Conservation (phyloP, 2,113 vertebrate genomes). For the Symphodus melops region DNA sequence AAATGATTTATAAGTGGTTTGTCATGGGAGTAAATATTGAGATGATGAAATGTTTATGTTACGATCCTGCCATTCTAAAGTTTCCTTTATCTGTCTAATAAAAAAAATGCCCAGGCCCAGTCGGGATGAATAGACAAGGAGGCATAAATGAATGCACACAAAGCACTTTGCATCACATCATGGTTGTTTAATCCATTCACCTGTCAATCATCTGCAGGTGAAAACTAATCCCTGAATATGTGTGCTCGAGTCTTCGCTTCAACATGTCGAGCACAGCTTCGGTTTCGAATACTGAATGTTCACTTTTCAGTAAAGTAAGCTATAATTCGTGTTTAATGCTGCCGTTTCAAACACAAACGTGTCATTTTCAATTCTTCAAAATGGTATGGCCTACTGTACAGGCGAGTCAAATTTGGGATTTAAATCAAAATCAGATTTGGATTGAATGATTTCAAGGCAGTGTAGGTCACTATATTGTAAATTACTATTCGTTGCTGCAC, state of each 20-base stretch:
- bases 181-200: constrained; percentile 70
- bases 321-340: neutral
- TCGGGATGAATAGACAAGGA: constrained; percentile 23
- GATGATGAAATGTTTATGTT: constrained; percentile 42
- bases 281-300: constrained; percentile 57
- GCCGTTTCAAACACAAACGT: constrained; percentile 3
- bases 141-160: constrained; percentile 67
- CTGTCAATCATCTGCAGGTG: constrained; percentile 69
- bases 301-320: constrained; percentile 32
- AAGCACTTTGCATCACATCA: constrained; percentile 71
- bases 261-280: constrained; percentile 51
- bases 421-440: constrained; percentile 20
- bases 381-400: neutral
- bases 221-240: constrained; percentile 71
- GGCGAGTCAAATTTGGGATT: constrained; percentile 10
- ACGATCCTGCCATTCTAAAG: constrained; percentile 42
- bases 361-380: neutral
- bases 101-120: constrained; percentile 52
- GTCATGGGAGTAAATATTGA: constrained; percentile 36
- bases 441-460: constrained; percentile 1
- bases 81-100: constrained; percentile 52
- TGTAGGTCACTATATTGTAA: constrained; percentile 21
- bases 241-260: constrained; percentile 49
- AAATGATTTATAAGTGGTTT: constrained; percentile 2
- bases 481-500: constrained; percentile 33